phyloP scores from a whole-genome alignment of 2,797 vertebrate species.

The Aphelocoma californica region DNA sequence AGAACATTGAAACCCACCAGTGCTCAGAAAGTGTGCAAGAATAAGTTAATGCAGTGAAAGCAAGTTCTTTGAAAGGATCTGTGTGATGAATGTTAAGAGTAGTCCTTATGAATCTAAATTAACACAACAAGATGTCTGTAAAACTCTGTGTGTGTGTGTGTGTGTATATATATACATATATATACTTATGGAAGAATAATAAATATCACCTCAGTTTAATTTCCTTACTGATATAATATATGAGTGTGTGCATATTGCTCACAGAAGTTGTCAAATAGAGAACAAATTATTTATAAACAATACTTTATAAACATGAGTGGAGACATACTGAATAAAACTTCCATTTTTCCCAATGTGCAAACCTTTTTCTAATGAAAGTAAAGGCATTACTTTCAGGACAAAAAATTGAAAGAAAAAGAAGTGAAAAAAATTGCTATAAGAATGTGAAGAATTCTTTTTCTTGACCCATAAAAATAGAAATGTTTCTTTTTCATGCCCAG shows the following conservation, averaged over 20 bases:
- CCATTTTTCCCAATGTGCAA: background rate
- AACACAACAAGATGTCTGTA: background rate
- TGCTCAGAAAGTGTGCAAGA: background rate
- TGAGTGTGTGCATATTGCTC: background rate
- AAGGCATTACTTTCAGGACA: background rate
- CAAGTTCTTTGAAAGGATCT: background rate
- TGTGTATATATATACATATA: background rate
- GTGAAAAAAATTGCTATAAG: background rate
- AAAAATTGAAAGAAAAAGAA: background rate
- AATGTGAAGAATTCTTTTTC: background rate
- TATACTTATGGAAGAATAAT: background rate
- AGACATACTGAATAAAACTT: background rate
- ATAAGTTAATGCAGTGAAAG: background rate
- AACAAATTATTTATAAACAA: background rate
- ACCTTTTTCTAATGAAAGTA: background rate
- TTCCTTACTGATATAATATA: background rate
- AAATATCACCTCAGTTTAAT: background rate
- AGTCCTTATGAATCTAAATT: background rate
- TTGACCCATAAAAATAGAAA: background rate
- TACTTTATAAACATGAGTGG: background rate
- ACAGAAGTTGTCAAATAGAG: background rate
- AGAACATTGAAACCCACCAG: background rate
- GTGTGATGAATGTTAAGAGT: background rate
- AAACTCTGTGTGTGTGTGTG: accelerated
- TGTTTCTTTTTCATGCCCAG: background rate